Evolutionary conservation across 2,113 vertebrate species (phyloP), one percentile per base, ranked within the genome.

Genomic region (Mormoops blainvillei): DNA sequence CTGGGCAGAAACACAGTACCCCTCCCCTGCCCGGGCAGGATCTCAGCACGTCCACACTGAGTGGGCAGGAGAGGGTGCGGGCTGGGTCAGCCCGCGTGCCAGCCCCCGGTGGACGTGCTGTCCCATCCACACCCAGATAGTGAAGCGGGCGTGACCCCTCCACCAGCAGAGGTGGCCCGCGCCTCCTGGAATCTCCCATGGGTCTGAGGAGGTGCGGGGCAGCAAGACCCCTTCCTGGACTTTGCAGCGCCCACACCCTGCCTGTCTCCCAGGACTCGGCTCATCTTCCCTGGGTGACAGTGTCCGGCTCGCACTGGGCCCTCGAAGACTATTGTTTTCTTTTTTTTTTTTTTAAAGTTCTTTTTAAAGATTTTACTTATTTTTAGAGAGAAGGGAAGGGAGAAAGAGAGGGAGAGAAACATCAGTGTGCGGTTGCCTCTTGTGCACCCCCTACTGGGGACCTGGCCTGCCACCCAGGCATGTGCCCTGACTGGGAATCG

Each of bases 51-150:
- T 43, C 54, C 52, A 38, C 2, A 28, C 11, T 1, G 10, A 41
- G 71, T 6, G n/a, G 38, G 73, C 22, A 71, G 31, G 45, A 20
- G 18, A 31, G 13, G 19, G 18, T 7, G 10, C 1, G 33, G 50
- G 41, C 31, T 19, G 14, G 20, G 33, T 33, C 31, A 65, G 74
- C 38, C 24, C 20, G 2, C 0, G 5, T 36, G 18, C 45, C 45
- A n/a, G 48, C n/a, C n/a, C 65, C 70, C 19, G 0, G 0, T 65
- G 28, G 31, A n/a, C 15, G 14, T 12, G 3, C 12, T 3, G 22
- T 12, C 20, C 71, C 0, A 2, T 5, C 31, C 10, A 16, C 38
- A 78, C 45, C 28, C 63, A 76, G 77, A 48, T 50, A 56, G 16
- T n/a, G 5, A 41, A 3, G 56, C n/a, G 28, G 5, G 20, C 48